These are phyloP conservation scores for Plagodis pulveraria DNA, from an alignment of 2,888 invertebrate species.

Conservation along the genomic window DNA sequence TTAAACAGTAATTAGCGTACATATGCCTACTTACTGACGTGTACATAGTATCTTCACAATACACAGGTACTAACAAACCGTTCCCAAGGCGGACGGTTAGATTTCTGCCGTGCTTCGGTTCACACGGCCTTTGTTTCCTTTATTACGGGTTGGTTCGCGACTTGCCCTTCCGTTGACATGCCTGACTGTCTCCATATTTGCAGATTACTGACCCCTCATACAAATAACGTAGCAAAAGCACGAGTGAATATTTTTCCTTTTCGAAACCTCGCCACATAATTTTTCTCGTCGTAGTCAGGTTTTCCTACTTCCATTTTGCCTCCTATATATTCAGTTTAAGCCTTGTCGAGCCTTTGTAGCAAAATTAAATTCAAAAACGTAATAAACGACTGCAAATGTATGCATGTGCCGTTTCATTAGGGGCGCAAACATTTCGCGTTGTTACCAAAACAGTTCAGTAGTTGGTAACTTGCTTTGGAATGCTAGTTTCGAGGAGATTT, in stretches of 20 bases:
- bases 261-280: slow-evolving; percentile 2
- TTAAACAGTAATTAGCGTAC: slow-evolving; percentile 14
- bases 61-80: not conserved
- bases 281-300: slow-evolving; percentile 13
- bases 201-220: slow-evolving; percentile 47
- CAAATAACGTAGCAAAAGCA: not conserved
- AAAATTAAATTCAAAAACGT: slow-evolving; percentile 4
- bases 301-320: slow-evolving; percentile 12
- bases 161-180: slow-evolving; percentile 57
- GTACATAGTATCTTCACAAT: no score
- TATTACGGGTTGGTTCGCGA: slow-evolving; percentile 44
- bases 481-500: slow-evolving; percentile 15
- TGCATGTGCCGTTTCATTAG: slow-evolving; percentile 15
- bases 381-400: slow-evolving; percentile 7
- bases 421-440: slow-evolving; percentile 8
- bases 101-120: slow-evolving; percentile 58
- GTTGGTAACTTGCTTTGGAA: slow-evolving; percentile 8
- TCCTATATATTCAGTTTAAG: slow-evolving; percentile 12
- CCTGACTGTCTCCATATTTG: slow-evolving; percentile 52
- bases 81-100: slow-evolving; percentile 59
- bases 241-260: no score
- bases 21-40: slow-evolving; percentile 28
- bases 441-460: slow-evolving; percentile 13
- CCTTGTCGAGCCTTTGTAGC: slow-evolving; percentile 12
- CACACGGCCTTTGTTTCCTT: slow-evolving; percentile 60